Evolutionary conservation across 2,113 vertebrate species (phyloP).

Genomic region (Sisor rabdophorus): DNA sequence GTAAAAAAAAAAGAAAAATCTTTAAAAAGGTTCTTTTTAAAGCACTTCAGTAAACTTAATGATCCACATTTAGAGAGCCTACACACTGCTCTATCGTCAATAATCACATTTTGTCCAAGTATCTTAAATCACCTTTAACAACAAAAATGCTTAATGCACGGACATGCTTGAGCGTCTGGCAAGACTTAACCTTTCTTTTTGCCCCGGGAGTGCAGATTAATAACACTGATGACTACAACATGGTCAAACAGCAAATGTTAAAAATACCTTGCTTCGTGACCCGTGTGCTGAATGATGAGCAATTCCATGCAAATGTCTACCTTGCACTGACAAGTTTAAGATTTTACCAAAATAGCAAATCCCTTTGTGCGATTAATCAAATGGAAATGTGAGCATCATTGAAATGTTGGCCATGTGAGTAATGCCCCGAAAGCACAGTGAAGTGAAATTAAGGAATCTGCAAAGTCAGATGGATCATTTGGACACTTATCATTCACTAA

Average conservation of each 20-base stretch:
- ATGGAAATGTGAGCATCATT: no score
- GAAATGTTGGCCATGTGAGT: no score
- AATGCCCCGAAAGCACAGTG: no score
- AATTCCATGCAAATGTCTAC: no score
- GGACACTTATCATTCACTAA: no score
- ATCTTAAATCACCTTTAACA: conserved; percentile 6
- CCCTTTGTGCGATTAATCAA: no score
- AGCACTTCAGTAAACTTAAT: not conserved
- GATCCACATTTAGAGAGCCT: not conserved
- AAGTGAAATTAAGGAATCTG: no score
- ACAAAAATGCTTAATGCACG: conserved; percentile 17
- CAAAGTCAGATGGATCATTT: no score
- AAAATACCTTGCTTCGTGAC: not conserved
- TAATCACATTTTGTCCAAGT: conserved; percentile 5
- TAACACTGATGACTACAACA: not conserved
- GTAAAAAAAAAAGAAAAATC: not conserved
- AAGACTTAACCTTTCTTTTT: conserved; percentile 28
- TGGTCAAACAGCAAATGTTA: conserved; percentile 17
- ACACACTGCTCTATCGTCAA: not conserved
- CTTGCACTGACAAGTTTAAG: no score
- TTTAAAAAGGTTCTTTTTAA: not conserved
- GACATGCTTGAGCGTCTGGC: conserved; percentile 1
- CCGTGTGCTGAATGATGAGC: conserved; percentile 5
- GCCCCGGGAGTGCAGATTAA: conserved; percentile 17
- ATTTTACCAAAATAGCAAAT: no score